Evolutionary conservation across 2,888 invertebrate genomes (phyloP).

Genomic region (Hypselothyrea guttata): DNA sequence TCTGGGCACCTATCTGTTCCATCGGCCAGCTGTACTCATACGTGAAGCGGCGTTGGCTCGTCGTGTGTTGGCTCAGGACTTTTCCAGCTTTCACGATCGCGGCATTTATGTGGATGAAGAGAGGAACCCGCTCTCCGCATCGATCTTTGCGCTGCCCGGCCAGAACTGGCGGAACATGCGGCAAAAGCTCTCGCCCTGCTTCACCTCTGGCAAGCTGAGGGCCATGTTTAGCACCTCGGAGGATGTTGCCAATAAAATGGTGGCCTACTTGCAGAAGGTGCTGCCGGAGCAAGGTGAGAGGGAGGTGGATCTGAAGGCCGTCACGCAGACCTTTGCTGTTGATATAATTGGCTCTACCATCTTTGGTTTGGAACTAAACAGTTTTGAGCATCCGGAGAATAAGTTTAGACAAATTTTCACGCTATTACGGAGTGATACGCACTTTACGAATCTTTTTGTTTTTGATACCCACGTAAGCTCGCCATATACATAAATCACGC

Average conservation of each 20-base stretch:
- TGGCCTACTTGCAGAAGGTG: conserved; percentile 80
- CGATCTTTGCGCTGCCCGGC: conserved; percentile 78
- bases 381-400: conserved; percentile 78
- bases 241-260: conserved; percentile 84
- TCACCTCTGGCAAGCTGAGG: conserved; percentile 87
- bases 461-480: conserved; percentile 73
- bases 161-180: conserved; percentile 86
- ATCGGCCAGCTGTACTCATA: conserved; percentile 85
- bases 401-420: conserved; percentile 71
- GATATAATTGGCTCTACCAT: conserved; percentile 82
- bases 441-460: conserved; percentile 52
- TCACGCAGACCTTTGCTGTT: conserved; percentile 79
- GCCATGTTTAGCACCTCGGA: conserved; percentile 85
- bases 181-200: conserved; percentile 86
- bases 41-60: conserved; percentile 86
- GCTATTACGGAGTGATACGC: conserved; percentile 17
- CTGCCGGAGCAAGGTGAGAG: conserved; percentile 72
- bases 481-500: too few species aligned
- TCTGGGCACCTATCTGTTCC: conserved; percentile 86
- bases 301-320: conserved; percentile 82
- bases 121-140: conserved; percentile 85
- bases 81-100: conserved; percentile 86
- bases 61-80: conserved; percentile 85
- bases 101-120: conserved; percentile 85
- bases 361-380: conserved; percentile 82